These are phyloP conservation scores for Dryobota labecula DNA, from an alignment of 2,888 invertebrate species.

Conservation along the genomic window DNA sequence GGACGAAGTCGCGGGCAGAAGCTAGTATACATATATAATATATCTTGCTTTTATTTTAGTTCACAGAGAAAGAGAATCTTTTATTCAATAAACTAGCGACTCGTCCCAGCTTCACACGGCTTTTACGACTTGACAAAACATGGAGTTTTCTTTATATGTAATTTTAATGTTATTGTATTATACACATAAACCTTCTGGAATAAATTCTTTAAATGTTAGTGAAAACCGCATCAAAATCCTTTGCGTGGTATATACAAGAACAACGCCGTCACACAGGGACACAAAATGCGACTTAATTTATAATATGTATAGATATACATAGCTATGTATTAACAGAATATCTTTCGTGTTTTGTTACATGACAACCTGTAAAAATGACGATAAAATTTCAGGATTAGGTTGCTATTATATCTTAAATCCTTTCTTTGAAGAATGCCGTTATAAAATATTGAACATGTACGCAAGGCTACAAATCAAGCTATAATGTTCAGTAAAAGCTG, in stretches of 20 bases:
- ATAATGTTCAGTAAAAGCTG: too few relatives aligned
- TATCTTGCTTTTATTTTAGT: conserved; percentile 11
- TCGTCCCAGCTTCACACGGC: background rate
- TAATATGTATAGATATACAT: too few relatives aligned
- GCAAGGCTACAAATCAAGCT: too few relatives aligned
- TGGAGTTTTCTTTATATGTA: background rate
- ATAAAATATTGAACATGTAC: background rate
- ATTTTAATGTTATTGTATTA: too few relatives aligned
- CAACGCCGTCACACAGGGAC: too few relatives aligned
- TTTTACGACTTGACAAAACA: background rate
- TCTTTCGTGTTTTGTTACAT: background rate
- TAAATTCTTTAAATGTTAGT: background rate
- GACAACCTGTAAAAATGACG: background rate
- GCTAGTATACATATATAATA: too few relatives aligned
- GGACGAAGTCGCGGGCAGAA: too few relatives aligned
- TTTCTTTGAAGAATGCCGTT: background rate
- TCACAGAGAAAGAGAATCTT: background rate
- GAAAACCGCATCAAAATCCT: background rate
- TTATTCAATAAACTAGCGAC: background rate
- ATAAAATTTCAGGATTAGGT: background rate
- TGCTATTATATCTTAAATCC: background rate
- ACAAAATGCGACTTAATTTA: background rate
- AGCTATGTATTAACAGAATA: background rate
- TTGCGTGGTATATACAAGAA: too few relatives aligned
- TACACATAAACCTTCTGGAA: background rate